These are phyloP conservation scores for Clarias platycephalus DNA, from an alignment of 2,797 vertebrate species.

Conservation along the genomic window DNA sequence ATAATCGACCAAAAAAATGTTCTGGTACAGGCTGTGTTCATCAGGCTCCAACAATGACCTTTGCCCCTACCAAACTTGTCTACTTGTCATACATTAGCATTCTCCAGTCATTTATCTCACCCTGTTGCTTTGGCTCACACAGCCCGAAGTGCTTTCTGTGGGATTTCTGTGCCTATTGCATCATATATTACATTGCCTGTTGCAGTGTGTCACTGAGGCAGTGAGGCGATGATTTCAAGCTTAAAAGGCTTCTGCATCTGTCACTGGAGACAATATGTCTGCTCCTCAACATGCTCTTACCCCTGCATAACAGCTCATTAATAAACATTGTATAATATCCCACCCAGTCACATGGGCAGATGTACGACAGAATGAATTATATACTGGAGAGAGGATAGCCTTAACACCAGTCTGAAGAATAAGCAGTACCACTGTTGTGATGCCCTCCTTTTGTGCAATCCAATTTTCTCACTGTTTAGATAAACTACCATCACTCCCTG, in stretches of 20 bases:
- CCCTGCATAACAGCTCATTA: background rate
- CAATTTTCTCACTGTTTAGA: background rate
- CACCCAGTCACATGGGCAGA: background rate
- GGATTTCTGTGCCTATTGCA: background rate
- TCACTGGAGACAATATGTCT: background rate
- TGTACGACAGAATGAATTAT: background rate
- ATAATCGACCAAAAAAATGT: no score
- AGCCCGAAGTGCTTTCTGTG: background rate
- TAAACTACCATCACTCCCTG: background rate
- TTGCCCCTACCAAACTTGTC: background rate
- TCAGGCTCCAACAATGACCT: background rate
- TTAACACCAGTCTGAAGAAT: background rate
- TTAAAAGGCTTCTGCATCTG: background rate
- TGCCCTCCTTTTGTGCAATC: background rate
- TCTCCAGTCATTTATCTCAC: background rate
- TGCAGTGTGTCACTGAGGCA: background rate
- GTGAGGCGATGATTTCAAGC: background rate
- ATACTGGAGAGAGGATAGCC: background rate
- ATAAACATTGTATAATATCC: background rate
- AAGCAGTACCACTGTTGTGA: background rate
- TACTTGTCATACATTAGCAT: background rate
- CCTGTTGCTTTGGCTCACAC: background rate
- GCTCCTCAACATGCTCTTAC: background rate
- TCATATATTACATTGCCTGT: background rate
- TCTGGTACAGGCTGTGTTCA: background rate